phyloP scores from a whole-genome alignment of 2,113 vertebrate species.

The Megalops atlanticus region DNA sequence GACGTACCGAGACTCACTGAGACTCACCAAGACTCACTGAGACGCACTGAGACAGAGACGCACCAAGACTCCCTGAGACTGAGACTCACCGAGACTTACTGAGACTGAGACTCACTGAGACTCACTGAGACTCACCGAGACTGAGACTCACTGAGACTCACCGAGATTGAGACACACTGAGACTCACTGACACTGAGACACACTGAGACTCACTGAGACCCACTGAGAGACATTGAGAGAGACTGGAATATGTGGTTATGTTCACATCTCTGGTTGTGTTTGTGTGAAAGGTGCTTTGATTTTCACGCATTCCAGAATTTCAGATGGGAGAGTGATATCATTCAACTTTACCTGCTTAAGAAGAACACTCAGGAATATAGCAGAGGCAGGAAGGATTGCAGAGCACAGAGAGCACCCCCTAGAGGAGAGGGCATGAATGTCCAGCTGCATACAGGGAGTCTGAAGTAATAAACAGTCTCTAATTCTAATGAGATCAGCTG shows the following conservation, averaged over 20 bases:
- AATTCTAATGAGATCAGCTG: no score
- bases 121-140: not conserved
- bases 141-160: not conserved
- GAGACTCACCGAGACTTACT: not conserved
- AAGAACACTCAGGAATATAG: not conserved
- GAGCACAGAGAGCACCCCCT: no score
- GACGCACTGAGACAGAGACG: not conserved
- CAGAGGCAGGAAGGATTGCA: no score
- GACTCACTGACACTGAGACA: not conserved
- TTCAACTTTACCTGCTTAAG: not conserved
- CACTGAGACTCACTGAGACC: not conserved
- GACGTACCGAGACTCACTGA: not conserved
- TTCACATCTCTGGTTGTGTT: no score
- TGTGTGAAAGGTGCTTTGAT: no score
- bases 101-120: not conserved
- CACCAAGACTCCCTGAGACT: no score
- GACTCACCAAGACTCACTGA: not conserved
- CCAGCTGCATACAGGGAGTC: no score
- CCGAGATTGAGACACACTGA: constrained; percentile 10
- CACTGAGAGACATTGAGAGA: not conserved
- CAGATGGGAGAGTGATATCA: no score
- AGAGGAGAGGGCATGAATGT: no score
- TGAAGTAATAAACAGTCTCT: no score
- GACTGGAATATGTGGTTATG: no score
- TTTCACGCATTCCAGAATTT: no score